phyloP scores from a whole-genome alignment of 2,113 vertebrate genomes.

The Petroica traversi region DNA sequence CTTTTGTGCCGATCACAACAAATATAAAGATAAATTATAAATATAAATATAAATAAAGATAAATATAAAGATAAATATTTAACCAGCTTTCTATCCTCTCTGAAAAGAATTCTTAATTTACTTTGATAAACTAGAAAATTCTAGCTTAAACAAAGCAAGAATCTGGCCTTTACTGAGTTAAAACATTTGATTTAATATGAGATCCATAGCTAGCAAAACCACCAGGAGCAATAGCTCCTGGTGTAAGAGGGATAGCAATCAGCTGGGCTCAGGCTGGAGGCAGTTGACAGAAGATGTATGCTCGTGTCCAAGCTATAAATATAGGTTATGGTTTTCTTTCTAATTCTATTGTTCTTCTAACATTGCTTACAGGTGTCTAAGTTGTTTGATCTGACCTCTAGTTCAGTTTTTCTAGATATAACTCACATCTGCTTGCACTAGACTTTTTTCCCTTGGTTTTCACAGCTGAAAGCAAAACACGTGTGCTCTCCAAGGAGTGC shows the following conservation, averaged over 20 bases:
- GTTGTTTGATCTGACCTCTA: not conserved
- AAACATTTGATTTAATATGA: not conserved
- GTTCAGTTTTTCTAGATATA: not conserved
- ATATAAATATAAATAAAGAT: too few species aligned
- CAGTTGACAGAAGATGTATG: not conserved
- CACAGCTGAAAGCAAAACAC: not conserved
- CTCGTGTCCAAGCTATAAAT: not conserved
- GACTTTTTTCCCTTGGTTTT: not conserved
- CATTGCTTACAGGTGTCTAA: not conserved
- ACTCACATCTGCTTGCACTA: not conserved
- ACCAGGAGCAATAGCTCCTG: not conserved
- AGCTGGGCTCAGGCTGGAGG: not conserved
- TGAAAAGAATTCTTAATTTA: not conserved
- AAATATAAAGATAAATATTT: not conserved
- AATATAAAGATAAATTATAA: not conserved
- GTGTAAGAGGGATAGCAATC: not conserved
- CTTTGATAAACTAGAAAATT: not conserved
- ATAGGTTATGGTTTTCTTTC: not conserved
- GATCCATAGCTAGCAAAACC: not conserved
- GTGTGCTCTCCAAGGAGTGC: accelerated
- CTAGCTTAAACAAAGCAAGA: not conserved
- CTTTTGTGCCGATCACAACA: not conserved
- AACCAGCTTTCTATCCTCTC: not conserved
- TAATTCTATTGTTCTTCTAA: not conserved
- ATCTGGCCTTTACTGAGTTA: not conserved